A percentile compares a stretch with the other conserved stretches of the same genome.
phyloP scores from a whole-genome alignment of 2,888 invertebrate species.

The Aromia moschata region DNA sequence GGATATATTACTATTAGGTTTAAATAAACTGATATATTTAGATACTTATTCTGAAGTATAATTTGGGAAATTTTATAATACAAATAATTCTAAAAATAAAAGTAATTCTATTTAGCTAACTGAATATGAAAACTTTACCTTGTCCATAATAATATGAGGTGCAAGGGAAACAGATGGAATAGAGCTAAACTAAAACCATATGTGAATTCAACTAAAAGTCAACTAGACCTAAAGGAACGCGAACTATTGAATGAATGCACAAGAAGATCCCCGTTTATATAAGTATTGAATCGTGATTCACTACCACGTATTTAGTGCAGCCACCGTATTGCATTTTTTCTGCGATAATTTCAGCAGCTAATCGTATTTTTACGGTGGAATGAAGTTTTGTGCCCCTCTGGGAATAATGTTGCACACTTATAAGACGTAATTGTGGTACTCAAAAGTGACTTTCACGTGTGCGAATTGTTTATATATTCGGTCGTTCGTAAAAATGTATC shows the following conservation, averaged over 20 bases:
- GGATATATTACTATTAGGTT: too few species aligned
- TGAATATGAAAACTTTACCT: too few species aligned
- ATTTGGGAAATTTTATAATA: too few species aligned
- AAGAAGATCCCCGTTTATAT: conserved; percentile 56
- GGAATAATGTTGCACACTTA: conserved; percentile 31
- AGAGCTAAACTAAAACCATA: conserved; percentile 27
- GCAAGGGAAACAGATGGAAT: conserved; percentile 9
- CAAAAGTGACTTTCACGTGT: conserved; percentile 54
- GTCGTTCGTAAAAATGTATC: conserved; percentile 56
- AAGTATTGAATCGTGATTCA: conserved; percentile 61
- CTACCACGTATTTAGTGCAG: conserved; percentile 60
- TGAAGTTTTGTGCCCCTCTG: conserved; percentile 41
- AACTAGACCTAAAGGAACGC: conserved; percentile 38
- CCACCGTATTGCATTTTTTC: conserved; percentile 55
- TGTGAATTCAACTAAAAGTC: conserved; percentile 20
- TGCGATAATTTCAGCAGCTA: conserved; percentile 53
- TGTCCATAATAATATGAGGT: conserved; percentile 37
- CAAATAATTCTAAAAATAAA: neutral
- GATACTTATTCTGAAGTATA: too few species aligned
- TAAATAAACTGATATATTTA: neutral
- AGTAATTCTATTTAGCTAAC: too few species aligned
- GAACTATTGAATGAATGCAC: conserved; percentile 56
- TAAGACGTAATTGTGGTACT: conserved; percentile 42
- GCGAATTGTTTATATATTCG: conserved; percentile 58
- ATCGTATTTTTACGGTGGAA: conserved; percentile 53